phyloP scores from a whole-genome alignment of 2,113 vertebrate genomes.

The Myrmecophaga tridactyla region DNA sequence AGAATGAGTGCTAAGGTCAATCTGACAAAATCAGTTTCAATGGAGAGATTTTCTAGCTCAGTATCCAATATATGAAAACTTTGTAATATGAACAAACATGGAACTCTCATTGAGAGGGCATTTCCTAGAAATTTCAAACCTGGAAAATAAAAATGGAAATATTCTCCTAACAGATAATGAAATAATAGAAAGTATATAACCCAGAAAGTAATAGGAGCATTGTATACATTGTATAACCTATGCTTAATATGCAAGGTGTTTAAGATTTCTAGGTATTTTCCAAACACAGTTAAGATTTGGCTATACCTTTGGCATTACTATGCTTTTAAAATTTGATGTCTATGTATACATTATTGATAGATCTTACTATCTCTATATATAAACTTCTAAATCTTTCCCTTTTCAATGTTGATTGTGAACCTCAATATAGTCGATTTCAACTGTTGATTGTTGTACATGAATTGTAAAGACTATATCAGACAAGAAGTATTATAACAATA shows the following conservation, averaged over 20 bases:
- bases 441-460: neutral
- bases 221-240: neutral
- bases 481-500: neutral
- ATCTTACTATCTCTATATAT: neutral
- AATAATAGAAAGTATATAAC: neutral
- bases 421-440: no score
- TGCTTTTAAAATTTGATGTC: neutral
- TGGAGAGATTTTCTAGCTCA: neutral
- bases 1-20: neutral
- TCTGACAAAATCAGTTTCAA: neutral
- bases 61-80: neutral
- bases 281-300: neutral
- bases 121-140: neutral
- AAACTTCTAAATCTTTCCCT: neutral
- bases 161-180: neutral
- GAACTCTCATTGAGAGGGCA: neutral
- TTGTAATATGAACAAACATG: neutral
- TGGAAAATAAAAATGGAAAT: neutral
- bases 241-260: neutral
- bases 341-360: neutral
- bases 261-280: slow-evolving; percentile 3
- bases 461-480: neutral
- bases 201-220: neutral
- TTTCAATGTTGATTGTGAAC: neutral
- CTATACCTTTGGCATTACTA: neutral